Conservation (phyloP, 1,140 invertebrate genomes). For the Microplitis demolitor region DNA sequence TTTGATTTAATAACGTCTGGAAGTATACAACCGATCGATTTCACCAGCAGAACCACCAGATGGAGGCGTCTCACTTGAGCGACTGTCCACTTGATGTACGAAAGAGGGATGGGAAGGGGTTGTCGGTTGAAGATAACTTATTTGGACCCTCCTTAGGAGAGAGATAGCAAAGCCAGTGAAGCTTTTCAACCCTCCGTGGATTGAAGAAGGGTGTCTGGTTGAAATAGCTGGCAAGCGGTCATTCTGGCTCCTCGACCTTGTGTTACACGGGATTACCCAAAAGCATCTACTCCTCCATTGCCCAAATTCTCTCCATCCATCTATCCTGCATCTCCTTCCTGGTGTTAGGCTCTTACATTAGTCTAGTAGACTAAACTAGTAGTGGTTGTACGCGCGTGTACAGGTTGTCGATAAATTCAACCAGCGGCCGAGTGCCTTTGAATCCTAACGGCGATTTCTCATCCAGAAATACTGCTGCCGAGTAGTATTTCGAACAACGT, state of each 20-base stretch:
- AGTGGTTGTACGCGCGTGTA: conserved; percentile 25
- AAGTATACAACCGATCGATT: too few relatives aligned
- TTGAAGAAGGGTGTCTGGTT: too few relatives aligned
- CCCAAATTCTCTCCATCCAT: neutral
- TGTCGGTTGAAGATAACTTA: conserved; percentile 60
- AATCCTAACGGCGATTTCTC: conserved; percentile 34
- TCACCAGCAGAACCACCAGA: too few relatives aligned
- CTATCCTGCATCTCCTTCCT: conserved; percentile 4
- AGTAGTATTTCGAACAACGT: too few relatives aligned
- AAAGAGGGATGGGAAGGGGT: conserved; percentile 45
- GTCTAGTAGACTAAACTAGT: too few relatives aligned
- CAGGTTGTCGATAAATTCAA: conserved; percentile 60
- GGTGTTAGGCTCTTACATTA: conserved; percentile 7
- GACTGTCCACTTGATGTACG: neutral
- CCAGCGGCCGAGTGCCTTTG: conserved; percentile 43
- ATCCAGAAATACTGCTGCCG: neutral
- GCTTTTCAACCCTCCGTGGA: too few relatives aligned
- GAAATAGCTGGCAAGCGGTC: conserved; percentile 35
- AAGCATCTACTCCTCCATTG: neutral
- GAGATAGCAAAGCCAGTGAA: neutral
- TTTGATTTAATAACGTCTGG: too few relatives aligned
- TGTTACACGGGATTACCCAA: conserved; percentile 29
- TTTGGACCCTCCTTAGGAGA: conserved; percentile 37
- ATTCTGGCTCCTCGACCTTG: conserved; percentile 39
- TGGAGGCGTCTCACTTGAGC: too few relatives aligned